These are phyloP conservation scores for Rhynchophorus ferrugineus DNA, from an alignment of 1,140 invertebrate species.

Conservation along the genomic window DNA sequence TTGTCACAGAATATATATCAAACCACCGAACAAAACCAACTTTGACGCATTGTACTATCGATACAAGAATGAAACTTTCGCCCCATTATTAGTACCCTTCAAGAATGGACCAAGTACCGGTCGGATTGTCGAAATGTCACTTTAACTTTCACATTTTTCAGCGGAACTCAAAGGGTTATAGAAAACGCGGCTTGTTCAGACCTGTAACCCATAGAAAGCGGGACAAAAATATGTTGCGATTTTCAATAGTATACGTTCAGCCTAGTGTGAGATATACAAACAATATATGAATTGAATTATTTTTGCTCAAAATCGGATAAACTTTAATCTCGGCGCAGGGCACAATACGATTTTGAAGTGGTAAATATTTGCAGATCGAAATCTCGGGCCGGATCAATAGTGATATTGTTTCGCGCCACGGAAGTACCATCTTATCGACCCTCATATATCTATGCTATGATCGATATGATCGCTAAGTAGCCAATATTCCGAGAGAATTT, in stretches of 20 bases:
- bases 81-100: constrained; percentile 13
- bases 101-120: background rate
- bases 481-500: too few relatives aligned
- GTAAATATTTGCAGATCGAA: constrained; percentile 12
- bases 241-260: background rate
- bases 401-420: background rate
- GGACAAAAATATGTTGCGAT: background rate
- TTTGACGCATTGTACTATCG: background rate
- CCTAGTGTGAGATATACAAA: constrained; percentile 1
- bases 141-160: background rate
- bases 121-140: constrained; percentile 3
- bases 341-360: constrained; percentile 5
- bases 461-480: too few relatives aligned
- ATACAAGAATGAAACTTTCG: background rate
- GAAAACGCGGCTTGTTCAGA: background rate
- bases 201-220: background rate
- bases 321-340: constrained; percentile 3
- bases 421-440: too few relatives aligned
- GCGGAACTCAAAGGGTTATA: constrained; percentile 9
- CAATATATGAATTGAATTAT: constrained; percentile 1
- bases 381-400: background rate
- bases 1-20: too few relatives aligned
- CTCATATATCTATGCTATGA: too few relatives aligned
- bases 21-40: too few relatives aligned
- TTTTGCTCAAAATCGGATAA: constrained; percentile 12